Conservation (phyloP, 2,888 invertebrate genomes). For the Galerucella pusilla region DNA sequence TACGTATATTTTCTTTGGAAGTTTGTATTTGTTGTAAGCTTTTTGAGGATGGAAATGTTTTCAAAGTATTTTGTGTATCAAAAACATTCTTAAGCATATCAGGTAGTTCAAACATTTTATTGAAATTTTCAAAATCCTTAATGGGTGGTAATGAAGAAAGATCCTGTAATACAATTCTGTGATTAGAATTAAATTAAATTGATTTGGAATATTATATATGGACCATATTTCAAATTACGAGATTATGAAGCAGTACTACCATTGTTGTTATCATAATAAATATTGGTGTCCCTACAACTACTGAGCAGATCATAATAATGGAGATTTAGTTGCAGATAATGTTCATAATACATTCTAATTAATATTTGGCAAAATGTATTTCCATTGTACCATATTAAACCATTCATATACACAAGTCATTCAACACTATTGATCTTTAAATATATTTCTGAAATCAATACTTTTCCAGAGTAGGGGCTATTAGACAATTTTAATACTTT, state of each 20-base stretch:
- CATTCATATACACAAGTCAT: too few relatives aligned
- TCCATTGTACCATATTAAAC: too few relatives aligned
- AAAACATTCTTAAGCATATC: conserved; percentile 30
- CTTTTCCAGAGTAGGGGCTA: not conserved
- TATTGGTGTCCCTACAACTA: too few relatives aligned
- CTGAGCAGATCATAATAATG: too few relatives aligned
- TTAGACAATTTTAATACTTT: not conserved
- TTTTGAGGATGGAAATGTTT: not conserved
- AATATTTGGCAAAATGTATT: too few relatives aligned
- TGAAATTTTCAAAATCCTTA: conserved; percentile 43
- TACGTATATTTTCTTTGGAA: not conserved
- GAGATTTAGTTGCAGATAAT: too few relatives aligned
- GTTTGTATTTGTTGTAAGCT: not conserved
- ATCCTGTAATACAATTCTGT: conserved; percentile 45
- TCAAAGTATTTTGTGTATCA: conserved; percentile 9
- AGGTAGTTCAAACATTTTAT: conserved; percentile 42
- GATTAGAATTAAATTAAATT: not conserved
- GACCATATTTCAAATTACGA: too few relatives aligned
- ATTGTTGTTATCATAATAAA: too few relatives aligned
- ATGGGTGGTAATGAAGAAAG: conserved; percentile 50
- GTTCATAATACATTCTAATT: too few relatives aligned
- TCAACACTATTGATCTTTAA: not conserved
- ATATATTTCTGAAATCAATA: not conserved
- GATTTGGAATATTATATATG: too few relatives aligned
- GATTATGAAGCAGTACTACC: too few relatives aligned